Evolutionary conservation across 2,797 vertebrate species (phyloP).

Genomic region (Forpus xanthops): DNA sequence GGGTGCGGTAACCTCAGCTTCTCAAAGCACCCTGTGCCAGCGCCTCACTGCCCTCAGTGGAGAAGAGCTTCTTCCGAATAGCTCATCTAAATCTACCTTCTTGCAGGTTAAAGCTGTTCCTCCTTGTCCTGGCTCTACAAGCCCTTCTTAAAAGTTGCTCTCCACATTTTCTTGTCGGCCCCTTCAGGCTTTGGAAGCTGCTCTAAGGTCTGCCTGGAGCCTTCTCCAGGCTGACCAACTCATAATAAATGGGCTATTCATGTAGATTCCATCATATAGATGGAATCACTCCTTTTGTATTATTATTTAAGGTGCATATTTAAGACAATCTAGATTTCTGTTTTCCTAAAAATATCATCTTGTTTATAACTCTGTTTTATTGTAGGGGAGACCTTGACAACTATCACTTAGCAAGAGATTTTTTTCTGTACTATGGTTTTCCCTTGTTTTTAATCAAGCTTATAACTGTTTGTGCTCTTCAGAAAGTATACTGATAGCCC

Average conservation of each 20-base stretch:
- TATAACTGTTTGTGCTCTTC: not conserved
- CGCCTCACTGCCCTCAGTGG: not conserved
- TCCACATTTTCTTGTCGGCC: not conserved
- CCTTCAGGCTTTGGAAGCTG: not conserved
- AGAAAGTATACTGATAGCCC: not conserved
- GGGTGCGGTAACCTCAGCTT: not conserved
- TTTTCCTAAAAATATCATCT: not conserved
- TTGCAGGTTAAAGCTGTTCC: not conserved
- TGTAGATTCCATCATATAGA: not conserved
- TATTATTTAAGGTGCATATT: not conserved
- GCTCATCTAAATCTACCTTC: not conserved
- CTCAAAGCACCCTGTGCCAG: not conserved
- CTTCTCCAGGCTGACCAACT: not conserved
- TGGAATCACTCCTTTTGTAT: not conserved
- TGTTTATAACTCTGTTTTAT: not conserved
- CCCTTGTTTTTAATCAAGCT: not conserved
- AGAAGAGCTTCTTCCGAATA: not conserved
- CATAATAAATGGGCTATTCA: not conserved
- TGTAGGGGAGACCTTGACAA: not conserved
- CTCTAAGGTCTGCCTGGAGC: not conserved
- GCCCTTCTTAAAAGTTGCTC: not conserved
- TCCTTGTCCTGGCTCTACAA: not conserved
- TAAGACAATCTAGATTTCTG: not conserved
- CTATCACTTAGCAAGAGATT: not conserved
- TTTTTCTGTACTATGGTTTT: not conserved